Conservation (phyloP, 2,888 invertebrate species). For the Hirtodrosophila confusa region DNA sequence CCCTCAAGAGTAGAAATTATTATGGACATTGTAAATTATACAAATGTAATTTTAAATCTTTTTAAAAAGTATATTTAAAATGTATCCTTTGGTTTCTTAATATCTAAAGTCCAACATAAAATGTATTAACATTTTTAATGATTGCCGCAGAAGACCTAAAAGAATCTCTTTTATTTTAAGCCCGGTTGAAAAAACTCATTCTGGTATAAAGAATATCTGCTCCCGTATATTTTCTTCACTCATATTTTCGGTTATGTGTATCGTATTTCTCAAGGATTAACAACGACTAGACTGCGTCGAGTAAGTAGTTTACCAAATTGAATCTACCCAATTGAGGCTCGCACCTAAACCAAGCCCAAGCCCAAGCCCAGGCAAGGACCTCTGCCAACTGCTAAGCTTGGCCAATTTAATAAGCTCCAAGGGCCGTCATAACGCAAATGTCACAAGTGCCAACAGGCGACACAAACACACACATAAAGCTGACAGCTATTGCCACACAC, state of each 20-base stretch:
- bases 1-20: too few species aligned
- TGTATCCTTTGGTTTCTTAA: too few species aligned
- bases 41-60: too few species aligned
- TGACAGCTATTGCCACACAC: conserved; percentile 25
- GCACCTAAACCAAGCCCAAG: conserved; percentile 12
- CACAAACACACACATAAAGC: conserved; percentile 35
- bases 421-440: conserved; percentile 66
- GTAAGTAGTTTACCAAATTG: conserved; percentile 55
- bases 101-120: too few species aligned
- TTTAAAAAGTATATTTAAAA: too few species aligned
- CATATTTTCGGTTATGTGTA: background rate
- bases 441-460: conserved; percentile 69
- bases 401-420: conserved; percentile 70
- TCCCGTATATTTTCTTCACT: background rate
- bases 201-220: too few species aligned
- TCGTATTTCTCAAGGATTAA: conserved; percentile 10
- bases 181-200: too few species aligned
- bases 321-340: conserved; percentile 46
- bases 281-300: conserved; percentile 27
- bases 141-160: too few species aligned
- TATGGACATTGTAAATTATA: too few species aligned
- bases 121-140: too few species aligned
- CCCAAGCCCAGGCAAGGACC: conserved; percentile 8
- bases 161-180: too few species aligned
- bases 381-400: conserved; percentile 52